phyloP scores from a whole-genome alignment of 2,888 invertebrate genomes.

The Chymomyza fuscimana region DNA sequence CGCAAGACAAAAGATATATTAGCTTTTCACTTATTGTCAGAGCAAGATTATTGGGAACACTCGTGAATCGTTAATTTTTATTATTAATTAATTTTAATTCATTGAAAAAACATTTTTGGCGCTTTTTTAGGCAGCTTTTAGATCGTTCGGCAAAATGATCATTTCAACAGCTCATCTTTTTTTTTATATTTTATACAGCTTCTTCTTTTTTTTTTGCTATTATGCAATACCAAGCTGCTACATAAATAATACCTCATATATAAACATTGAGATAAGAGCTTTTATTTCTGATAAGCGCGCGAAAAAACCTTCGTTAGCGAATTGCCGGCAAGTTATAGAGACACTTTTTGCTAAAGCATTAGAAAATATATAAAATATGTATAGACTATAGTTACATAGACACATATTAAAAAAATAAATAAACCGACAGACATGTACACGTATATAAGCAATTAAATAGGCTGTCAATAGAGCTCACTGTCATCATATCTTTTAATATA shows the following conservation, averaged over 20 bases:
- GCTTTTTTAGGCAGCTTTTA: neutral
- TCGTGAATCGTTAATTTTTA: neutral
- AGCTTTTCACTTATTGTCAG: neutral
- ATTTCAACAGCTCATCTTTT: neutral
- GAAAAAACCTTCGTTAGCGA: neutral
- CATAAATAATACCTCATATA: constrained; percentile 25
- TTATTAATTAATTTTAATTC: neutral
- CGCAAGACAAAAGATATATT: neutral
- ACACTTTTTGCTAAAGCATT: neutral
- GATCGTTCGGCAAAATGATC: neutral
- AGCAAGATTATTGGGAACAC: neutral
- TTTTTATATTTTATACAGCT: neutral
- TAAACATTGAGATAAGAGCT: constrained; percentile 58
- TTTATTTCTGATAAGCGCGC: constrained; percentile 47
- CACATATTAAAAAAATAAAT: neutral
- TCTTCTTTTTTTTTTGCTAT: neutral
- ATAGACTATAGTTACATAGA: neutral
- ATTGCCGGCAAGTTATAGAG: neutral
- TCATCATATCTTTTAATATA: neutral
- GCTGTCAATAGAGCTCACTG: neutral
- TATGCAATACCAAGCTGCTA: neutral
- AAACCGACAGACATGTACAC: neutral
- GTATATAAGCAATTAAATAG: neutral
- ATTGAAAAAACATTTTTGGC: neutral
- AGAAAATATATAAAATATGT: neutral